A percentile compares a stretch with the other conserved stretches of the same genome.
Conservation (phyloP, 2,113 vertebrate species). For the Hemiscyllium ocellatum region DNA sequence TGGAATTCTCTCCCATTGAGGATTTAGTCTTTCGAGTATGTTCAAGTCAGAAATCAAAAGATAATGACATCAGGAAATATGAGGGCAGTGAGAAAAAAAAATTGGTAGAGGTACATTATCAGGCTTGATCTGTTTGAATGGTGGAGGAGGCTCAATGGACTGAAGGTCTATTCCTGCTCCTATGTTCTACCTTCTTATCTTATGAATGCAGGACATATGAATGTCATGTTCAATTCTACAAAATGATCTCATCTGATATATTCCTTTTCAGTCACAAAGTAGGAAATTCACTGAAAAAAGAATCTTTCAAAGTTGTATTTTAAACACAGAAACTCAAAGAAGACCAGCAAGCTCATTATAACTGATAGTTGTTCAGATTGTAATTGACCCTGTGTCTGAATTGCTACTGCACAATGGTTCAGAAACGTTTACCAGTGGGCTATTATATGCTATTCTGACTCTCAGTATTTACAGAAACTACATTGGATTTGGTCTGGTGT, state of each 20-base stretch:
- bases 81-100: too few species aligned
- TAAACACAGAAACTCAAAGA: slow-evolving; percentile 10
- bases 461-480: not conserved
- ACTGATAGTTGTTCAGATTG: not conserved
- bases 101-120: too few species aligned
- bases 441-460: not conserved
- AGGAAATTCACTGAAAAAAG: not conserved
- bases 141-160: too few species aligned
- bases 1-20: too few species aligned
- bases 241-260: not conserved
- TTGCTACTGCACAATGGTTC: not conserved
- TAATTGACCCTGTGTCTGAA: not conserved
- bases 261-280: not conserved
- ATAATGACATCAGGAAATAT: too few species aligned
- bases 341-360: not conserved
- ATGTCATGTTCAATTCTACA: not conserved
- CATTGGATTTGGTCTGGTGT: not conserved
- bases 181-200: too few species aligned
- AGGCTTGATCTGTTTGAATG: too few species aligned
- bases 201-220: not conserved
- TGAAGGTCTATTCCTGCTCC: too few species aligned
- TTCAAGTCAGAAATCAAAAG: too few species aligned
- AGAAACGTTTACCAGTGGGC: not conserved
- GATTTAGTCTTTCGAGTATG: too few species aligned
- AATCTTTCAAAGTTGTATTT: not conserved